Percentiles rank a stretch among this genome's conserved stretches.
Conservation (phyloP, 2,113 vertebrate species). For the Tyrannus savana region DNA sequence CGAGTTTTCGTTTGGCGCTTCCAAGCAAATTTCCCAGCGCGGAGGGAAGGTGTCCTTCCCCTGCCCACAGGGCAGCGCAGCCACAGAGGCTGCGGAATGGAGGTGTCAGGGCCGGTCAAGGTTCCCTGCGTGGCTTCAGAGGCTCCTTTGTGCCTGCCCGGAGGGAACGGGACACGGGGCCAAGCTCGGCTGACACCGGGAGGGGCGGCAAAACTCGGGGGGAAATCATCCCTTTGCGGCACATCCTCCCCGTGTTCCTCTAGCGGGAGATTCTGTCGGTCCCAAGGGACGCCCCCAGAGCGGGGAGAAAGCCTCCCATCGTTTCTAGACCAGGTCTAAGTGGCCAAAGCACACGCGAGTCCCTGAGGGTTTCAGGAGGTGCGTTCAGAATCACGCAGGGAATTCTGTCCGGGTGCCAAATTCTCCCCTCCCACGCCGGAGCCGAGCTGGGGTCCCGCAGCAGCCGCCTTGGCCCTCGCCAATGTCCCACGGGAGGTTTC, state of each 20-base stretch:
- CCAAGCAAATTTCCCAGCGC: background rate
- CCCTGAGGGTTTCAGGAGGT: no score
- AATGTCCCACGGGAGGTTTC: background rate
- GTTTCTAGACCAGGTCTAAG: background rate
- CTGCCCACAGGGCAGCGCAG: background rate
- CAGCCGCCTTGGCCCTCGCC: background rate
- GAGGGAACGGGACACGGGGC: background rate
- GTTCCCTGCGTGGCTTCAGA: background rate
- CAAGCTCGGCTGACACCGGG: background rate
- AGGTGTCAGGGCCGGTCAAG: rapidly evolving
- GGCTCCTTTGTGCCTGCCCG: background rate
- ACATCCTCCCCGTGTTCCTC: no score
- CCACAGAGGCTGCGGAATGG: background rate
- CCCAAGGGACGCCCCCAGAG: background rate
- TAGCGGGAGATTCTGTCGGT: background rate
- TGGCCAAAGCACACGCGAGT: background rate
- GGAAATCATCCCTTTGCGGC: background rate
- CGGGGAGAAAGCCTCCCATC: background rate
- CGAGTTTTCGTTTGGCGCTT: background rate
- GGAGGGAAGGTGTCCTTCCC: background rate
- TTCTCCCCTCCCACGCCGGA: background rate
- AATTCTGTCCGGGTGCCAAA: background rate
- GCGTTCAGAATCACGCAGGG: background rate
- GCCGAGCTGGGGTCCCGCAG: background rate
- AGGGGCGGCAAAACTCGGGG: background rate